phyloP scores from a whole-genome alignment of 2,113 vertebrate species.

The Osmerus mordax region DNA sequence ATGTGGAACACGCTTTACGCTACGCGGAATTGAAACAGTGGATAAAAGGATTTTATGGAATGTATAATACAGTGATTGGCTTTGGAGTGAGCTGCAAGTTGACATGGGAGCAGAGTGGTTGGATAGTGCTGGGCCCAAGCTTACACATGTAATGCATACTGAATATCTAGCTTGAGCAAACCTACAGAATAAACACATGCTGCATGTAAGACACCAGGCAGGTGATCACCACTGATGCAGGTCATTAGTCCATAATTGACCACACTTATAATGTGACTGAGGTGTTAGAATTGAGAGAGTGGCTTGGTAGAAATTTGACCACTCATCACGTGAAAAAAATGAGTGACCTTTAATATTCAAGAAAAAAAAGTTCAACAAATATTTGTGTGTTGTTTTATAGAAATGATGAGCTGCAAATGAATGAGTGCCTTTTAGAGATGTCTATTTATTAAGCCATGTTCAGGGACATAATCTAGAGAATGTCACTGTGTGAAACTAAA shows the following conservation, averaged over 20 bases:
- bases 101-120: background rate
- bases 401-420: conserved; percentile 62
- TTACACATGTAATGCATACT: background rate
- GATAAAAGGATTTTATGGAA: background rate
- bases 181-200: background rate
- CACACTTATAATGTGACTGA: background rate
- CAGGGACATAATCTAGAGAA: conserved; percentile 62
- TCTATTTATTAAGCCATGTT: conserved; percentile 70
- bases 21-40: background rate
- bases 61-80: background rate
- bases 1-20: background rate
- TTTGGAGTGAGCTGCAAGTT: background rate
- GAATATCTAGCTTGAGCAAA: conserved; percentile 7
- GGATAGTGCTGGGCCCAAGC: background rate
- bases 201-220: conserved; percentile 4
- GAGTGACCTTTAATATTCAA: conserved; percentile 7
- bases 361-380: background rate
- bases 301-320: background rate
- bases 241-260: background rate
- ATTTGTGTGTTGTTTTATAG: background rate
- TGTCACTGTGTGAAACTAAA: conserved; percentile 41
- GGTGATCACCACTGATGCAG: background rate
- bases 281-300: conserved; percentile 4
- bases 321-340: conserved; percentile 2
- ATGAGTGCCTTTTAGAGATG: conserved; percentile 67